Base-by-base conservation (phyloP, 2,797 vertebrate genomes). In the Sibirionetta formosa region DNA sequence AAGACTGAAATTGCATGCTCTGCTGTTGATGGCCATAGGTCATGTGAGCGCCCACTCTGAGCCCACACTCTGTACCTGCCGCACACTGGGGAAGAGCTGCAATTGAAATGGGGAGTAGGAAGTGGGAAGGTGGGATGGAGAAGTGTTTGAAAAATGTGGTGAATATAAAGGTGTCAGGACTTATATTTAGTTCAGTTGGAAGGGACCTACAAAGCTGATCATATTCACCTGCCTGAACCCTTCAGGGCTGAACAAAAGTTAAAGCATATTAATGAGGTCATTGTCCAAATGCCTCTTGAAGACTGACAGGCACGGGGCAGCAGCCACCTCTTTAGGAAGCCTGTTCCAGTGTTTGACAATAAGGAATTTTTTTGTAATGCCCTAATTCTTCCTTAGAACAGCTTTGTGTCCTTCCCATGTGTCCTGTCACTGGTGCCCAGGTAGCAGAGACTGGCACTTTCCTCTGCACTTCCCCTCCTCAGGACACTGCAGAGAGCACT, bases 1-100 rank as follows among this genome's bases (percentile, higher is more conserved):
- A 69, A 63, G 16, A 0, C 2, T 42, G 48, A 9, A 57, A 87
- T 54, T 38, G 10, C 7, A 22, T 27, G 6, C 23, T 56, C 17
- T 44, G 14, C 11, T 31, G 75, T n/a, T 0, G 0, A 7, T 27
- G 22, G 11, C 38, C 61, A 23, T 5, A 18, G 24, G 11, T 40
- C 33, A 14, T 19, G 36, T 1, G 1, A 1, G 1, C 9, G 8
- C 9, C 14, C 26, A 4, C n/a, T 61, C 51, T 35, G 40, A 70
- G 31, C 14, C 19, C 50, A 54, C 11, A 36, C 5, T 70, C n/a
- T 2, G 2, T 50, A 17, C 38, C 58, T 71, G 24, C 0, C 0
- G 7, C 18, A 18, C 16, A 14, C 36, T 12, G 8, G 0, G 2
- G 70, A 53, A 88, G 3, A 77, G 7, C 11, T 66, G n/a, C 15